Conservation (phyloP, 2,113 vertebrate genomes). For the Salminus brasiliensis region DNA sequence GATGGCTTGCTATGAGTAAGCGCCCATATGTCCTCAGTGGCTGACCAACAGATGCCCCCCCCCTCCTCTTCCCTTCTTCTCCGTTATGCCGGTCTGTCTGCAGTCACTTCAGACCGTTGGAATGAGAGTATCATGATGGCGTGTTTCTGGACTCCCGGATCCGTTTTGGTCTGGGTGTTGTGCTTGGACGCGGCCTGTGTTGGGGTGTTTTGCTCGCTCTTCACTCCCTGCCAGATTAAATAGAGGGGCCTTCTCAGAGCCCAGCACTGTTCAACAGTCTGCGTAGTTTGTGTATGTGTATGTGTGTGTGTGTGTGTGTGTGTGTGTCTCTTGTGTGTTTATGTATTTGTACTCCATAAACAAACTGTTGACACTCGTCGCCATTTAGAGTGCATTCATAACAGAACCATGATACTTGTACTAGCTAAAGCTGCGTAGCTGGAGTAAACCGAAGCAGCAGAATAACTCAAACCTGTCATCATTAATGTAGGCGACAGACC, state of each 20-base stretch:
- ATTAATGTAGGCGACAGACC: neutral
- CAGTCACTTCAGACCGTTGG: conserved; percentile 39
- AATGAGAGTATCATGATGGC: conserved; percentile 39
- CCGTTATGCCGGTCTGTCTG: conserved; percentile 1
- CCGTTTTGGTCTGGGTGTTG: conserved; percentile 47
- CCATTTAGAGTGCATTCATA: conserved; percentile 22
- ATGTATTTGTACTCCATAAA: conserved; percentile 36
- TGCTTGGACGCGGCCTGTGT: conserved; percentile 43
- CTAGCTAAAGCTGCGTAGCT: neutral
- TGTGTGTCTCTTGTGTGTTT: conserved; percentile 3
- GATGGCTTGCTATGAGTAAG: conserved; percentile 37
- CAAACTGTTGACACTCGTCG: conserved; percentile 27
- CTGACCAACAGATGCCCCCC: conserved; percentile 21
- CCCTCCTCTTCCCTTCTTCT: neutral
- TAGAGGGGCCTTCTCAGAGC: conserved; percentile 23
- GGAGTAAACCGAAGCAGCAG: neutral
- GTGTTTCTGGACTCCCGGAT: conserved; percentile 44
- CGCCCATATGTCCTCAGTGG: conserved; percentile 40
- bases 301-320: conserved; percentile 16
- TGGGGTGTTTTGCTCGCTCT: conserved; percentile 30
- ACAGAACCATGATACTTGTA: conserved; percentile 15
- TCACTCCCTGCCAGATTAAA: conserved; percentile 41
- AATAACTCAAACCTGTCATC: conserved; percentile 3
- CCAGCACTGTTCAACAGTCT: conserved; percentile 13
- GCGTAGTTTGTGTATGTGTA: neutral